A percentile compares a stretch with the other conserved stretches of the same genome.
Conservation (phyloP, 2,113 vertebrate genomes). For the Scophthalmus maximus region DNA sequence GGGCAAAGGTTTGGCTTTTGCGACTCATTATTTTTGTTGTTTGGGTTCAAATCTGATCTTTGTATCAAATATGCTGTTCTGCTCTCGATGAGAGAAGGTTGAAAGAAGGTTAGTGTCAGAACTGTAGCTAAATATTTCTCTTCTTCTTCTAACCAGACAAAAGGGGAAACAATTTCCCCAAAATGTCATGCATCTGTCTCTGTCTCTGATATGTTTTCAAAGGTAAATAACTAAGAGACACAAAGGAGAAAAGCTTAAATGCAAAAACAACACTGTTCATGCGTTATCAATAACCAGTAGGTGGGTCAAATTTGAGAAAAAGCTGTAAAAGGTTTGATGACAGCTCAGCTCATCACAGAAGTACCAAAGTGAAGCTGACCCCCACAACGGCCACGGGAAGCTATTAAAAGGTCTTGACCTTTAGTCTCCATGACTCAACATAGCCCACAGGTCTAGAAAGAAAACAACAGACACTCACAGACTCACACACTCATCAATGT, state of each 20-base stretch:
- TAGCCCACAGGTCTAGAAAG: conserved; percentile 27
- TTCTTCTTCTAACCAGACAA: no score
- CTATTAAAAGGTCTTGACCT: conserved; percentile 47
- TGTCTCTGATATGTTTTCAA: not conserved
- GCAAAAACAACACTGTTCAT: not conserved
- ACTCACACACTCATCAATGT: conserved; percentile 1
- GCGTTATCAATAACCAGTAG: no score
- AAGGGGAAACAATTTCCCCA: not conserved
- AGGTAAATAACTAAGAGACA: not conserved
- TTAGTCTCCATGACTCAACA: conserved; percentile 42
- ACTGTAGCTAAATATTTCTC: no score
- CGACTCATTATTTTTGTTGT: not conserved
- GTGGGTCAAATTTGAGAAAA: not conserved
- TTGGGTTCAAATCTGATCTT: not conserved
- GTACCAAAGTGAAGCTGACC: conserved; percentile 50
- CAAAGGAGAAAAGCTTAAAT: not conserved
- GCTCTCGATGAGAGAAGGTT: no score
- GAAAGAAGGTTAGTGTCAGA: not conserved
- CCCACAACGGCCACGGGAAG: conserved; percentile 18
- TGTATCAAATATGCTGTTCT: not conserved
- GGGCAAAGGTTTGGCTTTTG: not conserved
- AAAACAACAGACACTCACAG: conserved; percentile 34
- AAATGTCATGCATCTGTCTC: not conserved
- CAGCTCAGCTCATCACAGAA: conserved; percentile 5
- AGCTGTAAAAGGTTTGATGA: conserved; percentile 10